Percentiles rank a stretch among this genome's conserved stretches.
These are phyloP conservation scores for Muraenolepis orangiensis DNA, from an alignment of 2,797 vertebrate species.

Conservation along the genomic window DNA sequence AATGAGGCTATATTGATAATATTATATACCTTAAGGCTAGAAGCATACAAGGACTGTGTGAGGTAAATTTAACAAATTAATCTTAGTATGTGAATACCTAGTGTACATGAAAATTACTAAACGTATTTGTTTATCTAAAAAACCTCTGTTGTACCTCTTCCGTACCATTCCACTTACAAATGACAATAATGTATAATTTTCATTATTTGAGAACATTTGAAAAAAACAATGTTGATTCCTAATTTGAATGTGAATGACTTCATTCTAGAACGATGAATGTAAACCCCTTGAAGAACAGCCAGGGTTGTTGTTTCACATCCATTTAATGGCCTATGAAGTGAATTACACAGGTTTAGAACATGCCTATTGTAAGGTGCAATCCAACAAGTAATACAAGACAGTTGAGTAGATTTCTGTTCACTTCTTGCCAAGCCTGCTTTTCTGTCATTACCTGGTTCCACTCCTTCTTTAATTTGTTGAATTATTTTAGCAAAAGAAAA, in stretches of 20 bases:
- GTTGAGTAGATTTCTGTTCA: not conserved
- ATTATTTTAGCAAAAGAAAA: conserved; percentile 1
- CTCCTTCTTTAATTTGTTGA: not conserved
- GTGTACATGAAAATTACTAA: conserved; percentile 24
- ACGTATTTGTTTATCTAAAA: conserved; percentile 1
- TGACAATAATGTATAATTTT: conserved; percentile 40
- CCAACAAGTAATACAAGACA: not conserved
- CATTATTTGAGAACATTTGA: conserved; percentile 34
- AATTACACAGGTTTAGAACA: not conserved
- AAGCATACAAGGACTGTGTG: not conserved
- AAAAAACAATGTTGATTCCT: conserved; percentile 16
- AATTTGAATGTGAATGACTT: not conserved
- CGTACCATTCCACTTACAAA: conserved; percentile 21
- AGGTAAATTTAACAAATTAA: not conserved
- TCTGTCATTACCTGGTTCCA: not conserved
- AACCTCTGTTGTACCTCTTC: conserved; percentile 16
- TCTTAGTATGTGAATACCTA: not conserved
- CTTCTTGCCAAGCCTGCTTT: not conserved
- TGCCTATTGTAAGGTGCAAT: not conserved
- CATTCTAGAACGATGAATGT: not conserved
- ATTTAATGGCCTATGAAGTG: not conserved
- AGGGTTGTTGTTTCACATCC: conserved; percentile 13
- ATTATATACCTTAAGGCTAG: conserved; percentile 7
- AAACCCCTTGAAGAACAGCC: not conserved
- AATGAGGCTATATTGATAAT: conserved; percentile 69